These are phyloP conservation scores for Thermophis baileyi DNA, from an alignment of 2,113 vertebrate genomes.

Conservation along the genomic window DNA sequence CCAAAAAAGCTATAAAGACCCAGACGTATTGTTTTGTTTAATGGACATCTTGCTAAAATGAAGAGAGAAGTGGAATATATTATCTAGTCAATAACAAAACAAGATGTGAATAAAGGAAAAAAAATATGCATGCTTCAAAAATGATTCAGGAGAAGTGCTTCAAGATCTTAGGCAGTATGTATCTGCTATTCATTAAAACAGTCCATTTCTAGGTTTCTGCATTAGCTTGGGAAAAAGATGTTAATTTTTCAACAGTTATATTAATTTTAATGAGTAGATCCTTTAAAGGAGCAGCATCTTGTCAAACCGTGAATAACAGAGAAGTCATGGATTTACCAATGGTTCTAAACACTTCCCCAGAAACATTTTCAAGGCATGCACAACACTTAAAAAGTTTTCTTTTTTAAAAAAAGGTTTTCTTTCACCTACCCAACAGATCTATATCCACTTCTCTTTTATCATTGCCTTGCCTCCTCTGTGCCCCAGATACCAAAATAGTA, in stretches of 20 bases:
- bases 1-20: neutral
- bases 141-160: neutral
- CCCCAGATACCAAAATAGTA: neutral
- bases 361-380: neutral
- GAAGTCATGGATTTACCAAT: neutral
- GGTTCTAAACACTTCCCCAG: neutral
- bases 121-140: neutral
- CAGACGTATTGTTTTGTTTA: neutral
- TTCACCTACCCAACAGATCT: neutral
- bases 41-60: neutral
- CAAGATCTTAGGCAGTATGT: neutral
- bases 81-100: neutral
- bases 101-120: neutral
- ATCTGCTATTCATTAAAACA: neutral
- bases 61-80: neutral
- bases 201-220: neutral
- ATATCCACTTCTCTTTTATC: neutral
- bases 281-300: neutral
- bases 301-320: neutral
- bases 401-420: neutral
- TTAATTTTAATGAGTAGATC: neutral
- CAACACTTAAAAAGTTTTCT: neutral
- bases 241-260: neutral
- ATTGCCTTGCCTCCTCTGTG: neutral
- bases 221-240: neutral